phyloP scores from a whole-genome alignment of 2,113 vertebrate genomes.

The Grammomys surdaster region DNA sequence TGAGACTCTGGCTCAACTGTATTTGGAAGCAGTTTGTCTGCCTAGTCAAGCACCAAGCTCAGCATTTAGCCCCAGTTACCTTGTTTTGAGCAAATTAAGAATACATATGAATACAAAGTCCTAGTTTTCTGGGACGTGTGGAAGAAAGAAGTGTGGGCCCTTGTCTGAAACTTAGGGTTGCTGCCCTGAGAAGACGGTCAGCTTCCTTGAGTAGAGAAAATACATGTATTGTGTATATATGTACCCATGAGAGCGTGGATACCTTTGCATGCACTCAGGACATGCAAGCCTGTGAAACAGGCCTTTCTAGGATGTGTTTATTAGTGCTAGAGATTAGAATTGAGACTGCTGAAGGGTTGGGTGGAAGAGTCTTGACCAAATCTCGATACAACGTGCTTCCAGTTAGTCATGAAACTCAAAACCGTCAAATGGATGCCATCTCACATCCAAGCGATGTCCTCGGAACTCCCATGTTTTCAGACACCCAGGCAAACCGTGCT shows the following conservation, averaged over 20 bases:
- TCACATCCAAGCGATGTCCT: neutral
- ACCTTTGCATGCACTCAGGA: neutral
- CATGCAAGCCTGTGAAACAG: neutral
- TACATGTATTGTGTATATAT: neutral
- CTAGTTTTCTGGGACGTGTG: neutral
- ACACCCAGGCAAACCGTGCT: neutral
- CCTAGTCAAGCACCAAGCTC: neutral
- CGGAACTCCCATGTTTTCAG: neutral
- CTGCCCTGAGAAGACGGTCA: neutral
- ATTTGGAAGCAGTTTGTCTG: neutral
- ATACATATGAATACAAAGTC: neutral
- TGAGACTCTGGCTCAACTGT: neutral
- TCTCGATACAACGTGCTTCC: too few species aligned
- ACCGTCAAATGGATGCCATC: neutral
- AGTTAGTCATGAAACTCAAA: neutral
- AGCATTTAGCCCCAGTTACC: neutral
- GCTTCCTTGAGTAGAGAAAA: neutral
- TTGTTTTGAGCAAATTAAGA: constrained; percentile 33
- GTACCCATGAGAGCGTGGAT: neutral
- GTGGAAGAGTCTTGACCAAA: neutral
- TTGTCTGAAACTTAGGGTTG: neutral
- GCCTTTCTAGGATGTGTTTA: neutral
- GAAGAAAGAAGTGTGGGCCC: neutral
- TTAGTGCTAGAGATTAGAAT: neutral
- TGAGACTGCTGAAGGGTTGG: neutral